Conservation (phyloP, 30 jellyfish, hydroid and myxozoan genomes). For the Nemopilema nomurai region DNA sequence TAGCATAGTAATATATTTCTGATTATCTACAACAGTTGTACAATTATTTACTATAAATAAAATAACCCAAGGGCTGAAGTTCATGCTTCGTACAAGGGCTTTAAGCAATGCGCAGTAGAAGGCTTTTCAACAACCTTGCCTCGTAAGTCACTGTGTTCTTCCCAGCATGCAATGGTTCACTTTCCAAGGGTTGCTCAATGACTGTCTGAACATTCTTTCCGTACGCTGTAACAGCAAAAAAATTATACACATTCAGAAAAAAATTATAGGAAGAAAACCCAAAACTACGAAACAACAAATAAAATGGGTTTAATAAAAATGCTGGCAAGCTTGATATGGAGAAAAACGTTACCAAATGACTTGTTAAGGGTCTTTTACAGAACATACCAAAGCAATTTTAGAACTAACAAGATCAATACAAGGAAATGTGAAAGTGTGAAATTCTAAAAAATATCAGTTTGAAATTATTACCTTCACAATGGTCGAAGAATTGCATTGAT, state of each 20-base stretch:
- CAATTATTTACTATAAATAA: no score
- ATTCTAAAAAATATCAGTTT: neutral
- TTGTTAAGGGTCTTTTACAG: no score
- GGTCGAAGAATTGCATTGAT: slow-evolving; percentile 81
- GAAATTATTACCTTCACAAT: slow-evolving; percentile 74
- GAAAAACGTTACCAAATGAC: no score
- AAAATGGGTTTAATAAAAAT: no score
- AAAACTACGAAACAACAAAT: neutral
- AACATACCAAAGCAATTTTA: no score
- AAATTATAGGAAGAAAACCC: neutral
- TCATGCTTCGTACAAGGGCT: neutral
- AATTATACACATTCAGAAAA: neutral
- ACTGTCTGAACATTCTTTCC: slow-evolving; percentile 87
- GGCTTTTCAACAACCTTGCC: slow-evolving; percentile 84
- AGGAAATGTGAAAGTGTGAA: neutral
- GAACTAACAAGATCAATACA: no score
- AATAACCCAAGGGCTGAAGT: no score
- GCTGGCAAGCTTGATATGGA: no score
- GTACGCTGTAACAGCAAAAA: slow-evolving; percentile 62
- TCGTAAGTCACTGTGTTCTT: slow-evolving; percentile 94
- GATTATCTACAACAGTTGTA: no score
- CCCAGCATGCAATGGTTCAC: slow-evolving; percentile 97
- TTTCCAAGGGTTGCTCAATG: slow-evolving; percentile 88
- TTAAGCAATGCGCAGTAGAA: slow-evolving; percentile 49
- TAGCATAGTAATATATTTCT: no score